Evolutionary conservation across 2,888 invertebrate genomes (phyloP).

Genomic region (Aspidiotus rigidus): DNA sequence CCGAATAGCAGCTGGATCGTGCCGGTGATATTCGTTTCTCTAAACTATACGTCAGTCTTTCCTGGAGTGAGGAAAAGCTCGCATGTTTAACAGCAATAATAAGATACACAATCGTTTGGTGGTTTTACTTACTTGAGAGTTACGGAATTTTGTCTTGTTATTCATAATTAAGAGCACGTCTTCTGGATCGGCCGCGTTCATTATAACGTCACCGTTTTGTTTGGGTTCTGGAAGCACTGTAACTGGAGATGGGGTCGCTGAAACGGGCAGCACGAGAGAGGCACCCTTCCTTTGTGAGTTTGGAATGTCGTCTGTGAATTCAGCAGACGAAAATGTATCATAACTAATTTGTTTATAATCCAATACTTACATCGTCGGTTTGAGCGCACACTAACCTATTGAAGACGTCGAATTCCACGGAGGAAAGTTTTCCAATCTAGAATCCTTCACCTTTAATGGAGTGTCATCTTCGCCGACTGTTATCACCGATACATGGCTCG

Average conservation of each 20-base stretch:
- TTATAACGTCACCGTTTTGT: constrained; percentile 37
- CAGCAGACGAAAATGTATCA: neutral
- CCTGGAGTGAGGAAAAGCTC: neutral
- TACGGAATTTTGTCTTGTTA: constrained; percentile 36
- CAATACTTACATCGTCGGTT: neutral
- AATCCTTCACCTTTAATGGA: constrained; percentile 46
- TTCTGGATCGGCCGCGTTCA: constrained; percentile 41
- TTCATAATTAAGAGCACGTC: constrained; percentile 42
- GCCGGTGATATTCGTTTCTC: constrained; percentile 49
- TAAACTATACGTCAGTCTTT: constrained; percentile 21
- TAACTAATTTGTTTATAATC: neutral
- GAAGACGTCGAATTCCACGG: constrained; percentile 28
- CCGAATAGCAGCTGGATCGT: constrained; percentile 47
- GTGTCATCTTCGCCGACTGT: constrained; percentile 73
- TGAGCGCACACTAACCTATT: constrained; percentile 9
- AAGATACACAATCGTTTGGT: neutral
- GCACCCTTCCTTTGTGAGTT: constrained; percentile 9
- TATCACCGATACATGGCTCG: constrained; percentile 84
- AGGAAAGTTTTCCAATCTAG: constrained; percentile 22
- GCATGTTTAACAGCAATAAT: neutral
- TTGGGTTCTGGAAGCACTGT: constrained; percentile 31
- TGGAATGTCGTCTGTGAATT: neutral
- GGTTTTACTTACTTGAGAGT: constrained; percentile 12
- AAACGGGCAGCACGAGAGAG: constrained; percentile 23
- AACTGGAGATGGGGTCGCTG: constrained; percentile 25